Percentiles rank a stretch among this genome's conserved stretches.
phyloP scores from a whole-genome alignment of 2,797 vertebrate species.

The Pangasius djambal region DNA sequence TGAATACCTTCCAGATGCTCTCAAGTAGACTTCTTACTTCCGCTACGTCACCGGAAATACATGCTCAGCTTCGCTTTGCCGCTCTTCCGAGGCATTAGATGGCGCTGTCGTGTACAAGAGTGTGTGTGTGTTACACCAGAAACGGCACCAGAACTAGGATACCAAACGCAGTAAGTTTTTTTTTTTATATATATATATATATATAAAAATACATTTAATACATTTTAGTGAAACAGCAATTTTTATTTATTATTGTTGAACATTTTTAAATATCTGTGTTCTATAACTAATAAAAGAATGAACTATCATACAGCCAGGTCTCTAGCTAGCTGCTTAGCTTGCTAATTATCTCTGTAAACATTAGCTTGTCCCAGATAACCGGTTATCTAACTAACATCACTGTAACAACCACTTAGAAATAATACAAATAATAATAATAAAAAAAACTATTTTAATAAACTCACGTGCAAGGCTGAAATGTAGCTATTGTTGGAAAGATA shows the following conservation, averaged over 20 bases:
- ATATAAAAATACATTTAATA: not conserved
- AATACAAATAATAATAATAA: not conserved
- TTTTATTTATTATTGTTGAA: not conserved
- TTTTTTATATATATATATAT: too few species aligned
- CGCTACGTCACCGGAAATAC: not conserved
- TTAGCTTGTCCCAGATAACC: not conserved
- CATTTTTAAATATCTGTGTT: not conserved
- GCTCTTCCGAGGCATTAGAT: conserved; percentile 11
- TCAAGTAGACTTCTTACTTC: conserved; percentile 11
- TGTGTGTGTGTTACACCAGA: not conserved
- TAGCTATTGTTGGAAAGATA: not conserved
- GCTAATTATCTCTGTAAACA: not conserved
- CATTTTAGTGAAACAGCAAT: not conserved
- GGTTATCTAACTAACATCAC: not conserved
- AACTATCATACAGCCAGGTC: not conserved
- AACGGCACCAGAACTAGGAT: not conserved
- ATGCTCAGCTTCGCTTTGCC: not conserved
- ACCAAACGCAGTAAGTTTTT: not conserved
- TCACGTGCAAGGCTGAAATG: not conserved
- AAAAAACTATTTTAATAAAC: not conserved
- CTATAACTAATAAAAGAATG: not conserved
- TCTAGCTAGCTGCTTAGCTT: not conserved
- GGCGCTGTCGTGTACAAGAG: not conserved
- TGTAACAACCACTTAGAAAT: not conserved
- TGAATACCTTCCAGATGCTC: not conserved